phyloP scores from a whole-genome alignment of 2,888 invertebrate species.

The Tipula vernalis region DNA sequence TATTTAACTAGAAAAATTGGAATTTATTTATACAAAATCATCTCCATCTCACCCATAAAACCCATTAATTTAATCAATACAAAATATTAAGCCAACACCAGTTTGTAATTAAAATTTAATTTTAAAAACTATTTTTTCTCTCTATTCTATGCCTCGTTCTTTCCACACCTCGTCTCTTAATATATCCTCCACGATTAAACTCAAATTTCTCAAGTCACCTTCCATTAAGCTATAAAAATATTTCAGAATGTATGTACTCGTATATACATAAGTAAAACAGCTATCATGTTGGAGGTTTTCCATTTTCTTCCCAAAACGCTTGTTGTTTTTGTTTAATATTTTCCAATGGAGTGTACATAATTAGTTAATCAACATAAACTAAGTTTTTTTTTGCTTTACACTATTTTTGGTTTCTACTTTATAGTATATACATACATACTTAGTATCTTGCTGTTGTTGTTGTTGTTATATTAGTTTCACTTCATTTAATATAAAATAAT shows the following conservation, averaged over 20 bases:
- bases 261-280: not conserved
- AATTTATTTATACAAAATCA: not conserved
- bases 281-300: not conserved
- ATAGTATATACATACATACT: not conserved
- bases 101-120: not conserved
- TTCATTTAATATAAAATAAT: not conserved
- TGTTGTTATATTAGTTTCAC: not conserved
- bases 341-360: not conserved
- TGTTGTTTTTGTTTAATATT: not conserved
- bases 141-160: not conserved
- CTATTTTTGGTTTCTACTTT: not conserved
- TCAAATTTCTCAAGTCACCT: not conserved
- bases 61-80: not conserved
- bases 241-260: not conserved
- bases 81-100: not conserved
- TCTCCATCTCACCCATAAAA: not conserved
- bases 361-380: not conserved
- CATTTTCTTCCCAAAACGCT: not conserved
- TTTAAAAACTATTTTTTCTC: not conserved
- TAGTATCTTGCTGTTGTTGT: not conserved
- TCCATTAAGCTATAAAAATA: not conserved
- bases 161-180: not conserved
- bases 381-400: not conserved
- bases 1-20: not conserved
- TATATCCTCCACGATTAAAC: not conserved